Conservation (phyloP, 2,113 vertebrate species). For the Hyla sarda region DNA sequence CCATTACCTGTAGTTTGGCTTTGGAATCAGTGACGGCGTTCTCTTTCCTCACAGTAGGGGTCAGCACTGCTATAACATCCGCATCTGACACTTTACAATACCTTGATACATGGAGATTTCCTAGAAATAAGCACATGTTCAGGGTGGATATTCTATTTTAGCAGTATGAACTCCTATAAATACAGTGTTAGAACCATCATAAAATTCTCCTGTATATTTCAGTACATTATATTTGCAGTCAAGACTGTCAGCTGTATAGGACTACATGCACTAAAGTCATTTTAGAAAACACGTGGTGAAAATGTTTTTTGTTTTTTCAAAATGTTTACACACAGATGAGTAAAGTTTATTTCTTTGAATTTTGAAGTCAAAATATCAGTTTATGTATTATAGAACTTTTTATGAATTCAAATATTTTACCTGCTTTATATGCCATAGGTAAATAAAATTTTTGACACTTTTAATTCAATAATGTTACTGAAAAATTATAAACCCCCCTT, state of each 20-base stretch:
- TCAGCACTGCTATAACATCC: constrained; percentile 43
- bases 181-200: neutral
- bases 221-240: neutral
- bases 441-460: too few relatives aligned
- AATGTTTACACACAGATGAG: neutral
- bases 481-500: too few relatives aligned
- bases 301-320: too few relatives aligned
- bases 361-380: neutral
- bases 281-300: neutral
- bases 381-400: too few relatives aligned
- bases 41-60: constrained; percentile 29
- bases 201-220: neutral
- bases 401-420: too few relatives aligned
- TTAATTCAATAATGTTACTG: too few relatives aligned
- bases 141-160: neutral
- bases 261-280: neutral
- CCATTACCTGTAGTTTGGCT: neutral
- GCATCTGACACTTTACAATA: neutral
- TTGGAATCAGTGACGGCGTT: neutral
- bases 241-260: neutral
- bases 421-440: too few relatives aligned
- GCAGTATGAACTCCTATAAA: neutral
- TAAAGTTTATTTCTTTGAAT: too few relatives aligned
- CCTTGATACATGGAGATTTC: neutral
- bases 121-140: constrained; percentile 19